phyloP scores from a whole-genome alignment of 2,113 vertebrate genomes.

The Xiphophorus maculatus region DNA sequence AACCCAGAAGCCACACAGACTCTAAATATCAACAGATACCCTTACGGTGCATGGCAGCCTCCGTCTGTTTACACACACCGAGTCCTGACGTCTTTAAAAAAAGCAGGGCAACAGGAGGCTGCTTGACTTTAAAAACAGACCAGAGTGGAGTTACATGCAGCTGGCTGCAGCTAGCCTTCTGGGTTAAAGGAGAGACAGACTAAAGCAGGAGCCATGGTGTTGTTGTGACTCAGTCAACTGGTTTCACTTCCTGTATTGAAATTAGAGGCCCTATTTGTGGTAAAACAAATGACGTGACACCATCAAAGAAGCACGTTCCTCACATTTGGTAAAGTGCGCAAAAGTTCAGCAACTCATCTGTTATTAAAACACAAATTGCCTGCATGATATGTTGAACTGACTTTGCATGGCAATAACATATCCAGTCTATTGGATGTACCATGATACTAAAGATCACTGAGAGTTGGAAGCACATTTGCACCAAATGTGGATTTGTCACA shows the following conservation, averaged over 20 bases:
- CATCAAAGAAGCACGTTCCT: background rate
- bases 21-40: slow-evolving; percentile 26
- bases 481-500: background rate
- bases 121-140: slow-evolving; percentile 33
- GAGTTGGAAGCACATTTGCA: background rate
- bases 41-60: slow-evolving; percentile 10
- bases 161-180: slow-evolving; percentile 27
- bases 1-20: slow-evolving; percentile 16
- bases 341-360: background rate
- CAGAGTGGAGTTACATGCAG: slow-evolving; percentile 36
- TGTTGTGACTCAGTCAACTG: slow-evolving; percentile 9
- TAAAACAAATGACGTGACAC: slow-evolving; percentile 12
- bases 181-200: slow-evolving; percentile 36
- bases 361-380: background rate
- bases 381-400: background rate
- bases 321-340: background rate
- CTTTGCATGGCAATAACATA: background rate
- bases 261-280: background rate
- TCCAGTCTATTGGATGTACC: background rate
- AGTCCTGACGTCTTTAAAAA: slow-evolving; percentile 45
- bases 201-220: slow-evolving; percentile 16
- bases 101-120: slow-evolving; percentile 29
- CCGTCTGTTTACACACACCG: slow-evolving; percentile 32
- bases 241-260: slow-evolving; percentile 39
- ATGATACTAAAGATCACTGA: background rate